These are phyloP conservation scores for Aurelia aurita complex sp. Pacific DNA, from an alignment of 30 jellyfish, hydroid and myxozoan genomes.

Conservation along the genomic window DNA sequence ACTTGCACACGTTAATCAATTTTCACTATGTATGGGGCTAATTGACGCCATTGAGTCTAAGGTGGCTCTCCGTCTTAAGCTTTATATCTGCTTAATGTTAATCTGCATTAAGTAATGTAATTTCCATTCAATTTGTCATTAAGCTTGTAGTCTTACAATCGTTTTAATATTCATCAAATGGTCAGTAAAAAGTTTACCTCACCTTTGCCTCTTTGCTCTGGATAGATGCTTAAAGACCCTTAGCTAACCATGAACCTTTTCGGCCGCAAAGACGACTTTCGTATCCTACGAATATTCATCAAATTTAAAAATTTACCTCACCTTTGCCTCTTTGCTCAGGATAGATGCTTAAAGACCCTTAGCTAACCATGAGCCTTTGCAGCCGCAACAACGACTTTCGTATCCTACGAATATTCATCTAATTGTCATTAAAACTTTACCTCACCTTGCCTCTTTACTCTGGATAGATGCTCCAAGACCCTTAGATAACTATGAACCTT, in stretches of 20 bases:
- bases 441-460: too few relatives aligned
- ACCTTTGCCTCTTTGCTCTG: not conserved
- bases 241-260: too few relatives aligned
- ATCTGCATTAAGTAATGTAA: slow-evolving; percentile 4
- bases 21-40: not conserved
- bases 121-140: slow-evolving; percentile 3
- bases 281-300: too few relatives aligned
- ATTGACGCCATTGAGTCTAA: slow-evolving; percentile 11
- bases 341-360: too few relatives aligned
- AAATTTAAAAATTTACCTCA: not conserved
- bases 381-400: too few relatives aligned
- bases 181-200: not conserved
- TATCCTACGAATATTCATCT: too few relatives aligned
- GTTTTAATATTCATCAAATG: not conserved
- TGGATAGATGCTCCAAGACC: too few relatives aligned
- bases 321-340: not conserved
- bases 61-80: slow-evolving; percentile 16
- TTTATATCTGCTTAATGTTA: slow-evolving; percentile 26
- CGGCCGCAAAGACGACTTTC: too few relatives aligned
- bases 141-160: not conserved
- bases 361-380: too few relatives aligned
- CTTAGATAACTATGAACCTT: too few relatives aligned
- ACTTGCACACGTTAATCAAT: slow-evolving; percentile 3
- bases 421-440: too few relatives aligned
- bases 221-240: too few relatives aligned